A percentile compares a stretch with the other conserved stretches of the same genome.
phyloP scores from a whole-genome alignment of 2,888 invertebrate species.

The Ormia ochracea region DNA sequence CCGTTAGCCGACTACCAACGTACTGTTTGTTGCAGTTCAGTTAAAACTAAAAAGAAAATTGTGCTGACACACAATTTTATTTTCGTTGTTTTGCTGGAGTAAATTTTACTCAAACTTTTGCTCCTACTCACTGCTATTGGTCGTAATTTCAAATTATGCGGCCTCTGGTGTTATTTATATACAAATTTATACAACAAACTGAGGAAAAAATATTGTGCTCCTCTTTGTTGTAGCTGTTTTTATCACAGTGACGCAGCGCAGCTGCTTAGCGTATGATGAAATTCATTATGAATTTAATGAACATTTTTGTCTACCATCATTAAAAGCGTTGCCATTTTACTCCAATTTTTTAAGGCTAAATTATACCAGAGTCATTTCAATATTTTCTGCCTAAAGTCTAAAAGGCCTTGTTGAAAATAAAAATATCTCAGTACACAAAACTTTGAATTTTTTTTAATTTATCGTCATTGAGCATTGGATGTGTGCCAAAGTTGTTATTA shows the following conservation, averaged over 20 bases:
- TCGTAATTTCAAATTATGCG: conserved; percentile 44
- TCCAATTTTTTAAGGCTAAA: no score
- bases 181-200: conserved; percentile 12
- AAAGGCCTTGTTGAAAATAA: no score
- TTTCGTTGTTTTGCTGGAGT: conserved; percentile 39
- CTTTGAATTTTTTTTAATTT: no score
- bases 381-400: no score
- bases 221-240: neutral
- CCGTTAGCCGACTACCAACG: conserved; percentile 50
- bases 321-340: neutral
- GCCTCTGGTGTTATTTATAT: conserved; percentile 55
- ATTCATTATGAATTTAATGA: conserved; percentile 53
- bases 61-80: conserved; percentile 35
- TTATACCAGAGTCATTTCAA: no score
- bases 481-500: no score
- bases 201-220: neutral
- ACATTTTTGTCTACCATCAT: conserved; percentile 31
- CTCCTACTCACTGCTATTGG: neutral
- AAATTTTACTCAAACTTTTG: conserved; percentile 13
- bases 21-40: conserved; percentile 30
- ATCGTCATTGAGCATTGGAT: no score
- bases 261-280: conserved; percentile 45
- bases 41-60: conserved; percentile 43
- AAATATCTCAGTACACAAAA: no score
- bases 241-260: neutral